Evolutionary conservation across 2,888 invertebrate species (phyloP).

Genomic region (Aelia acuminata): DNA sequence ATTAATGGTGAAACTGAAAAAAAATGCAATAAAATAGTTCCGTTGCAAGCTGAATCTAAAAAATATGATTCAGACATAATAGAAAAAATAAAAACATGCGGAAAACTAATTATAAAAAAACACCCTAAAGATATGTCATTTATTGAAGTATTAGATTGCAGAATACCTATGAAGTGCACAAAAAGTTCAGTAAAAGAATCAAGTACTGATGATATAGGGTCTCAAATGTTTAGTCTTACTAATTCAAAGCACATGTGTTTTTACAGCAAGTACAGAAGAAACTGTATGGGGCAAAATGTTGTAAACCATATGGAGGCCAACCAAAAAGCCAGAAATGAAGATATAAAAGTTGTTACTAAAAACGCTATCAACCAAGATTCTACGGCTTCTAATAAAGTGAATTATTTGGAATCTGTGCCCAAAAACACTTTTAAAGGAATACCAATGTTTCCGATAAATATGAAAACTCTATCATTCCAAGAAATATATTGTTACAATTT

Average conservation of each 20-base stretch:
- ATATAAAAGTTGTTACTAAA: not conserved
- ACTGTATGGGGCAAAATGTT: not conserved
- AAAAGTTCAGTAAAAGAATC: not conserved
- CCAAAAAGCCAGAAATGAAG: not conserved
- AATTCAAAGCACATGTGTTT: constrained; percentile 29
- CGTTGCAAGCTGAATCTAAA: not conserved
- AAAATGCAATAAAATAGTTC: not conserved
- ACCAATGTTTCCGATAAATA: not conserved
- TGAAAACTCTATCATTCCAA: not conserved
- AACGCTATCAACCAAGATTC: not conserved
- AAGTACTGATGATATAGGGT: not conserved
- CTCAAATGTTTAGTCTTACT: not conserved
- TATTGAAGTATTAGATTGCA: constrained; percentile 3
- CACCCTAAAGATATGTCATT: not conserved
- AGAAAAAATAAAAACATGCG: not conserved
- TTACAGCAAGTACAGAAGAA: not conserved
- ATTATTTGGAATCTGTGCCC: not conserved
- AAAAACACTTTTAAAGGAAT: not conserved
- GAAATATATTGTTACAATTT: not conserved
- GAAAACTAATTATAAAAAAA: not conserved
- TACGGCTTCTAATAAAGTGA: no score
- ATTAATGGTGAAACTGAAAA: not conserved
- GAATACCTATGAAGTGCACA: constrained; percentile 1
- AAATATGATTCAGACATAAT: not conserved
- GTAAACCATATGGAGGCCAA: not conserved